Percentiles rank a stretch among this genome's conserved stretches.
phyloP scores from a whole-genome alignment of 2,888 invertebrate species.

The Drosophila ezoana region DNA sequence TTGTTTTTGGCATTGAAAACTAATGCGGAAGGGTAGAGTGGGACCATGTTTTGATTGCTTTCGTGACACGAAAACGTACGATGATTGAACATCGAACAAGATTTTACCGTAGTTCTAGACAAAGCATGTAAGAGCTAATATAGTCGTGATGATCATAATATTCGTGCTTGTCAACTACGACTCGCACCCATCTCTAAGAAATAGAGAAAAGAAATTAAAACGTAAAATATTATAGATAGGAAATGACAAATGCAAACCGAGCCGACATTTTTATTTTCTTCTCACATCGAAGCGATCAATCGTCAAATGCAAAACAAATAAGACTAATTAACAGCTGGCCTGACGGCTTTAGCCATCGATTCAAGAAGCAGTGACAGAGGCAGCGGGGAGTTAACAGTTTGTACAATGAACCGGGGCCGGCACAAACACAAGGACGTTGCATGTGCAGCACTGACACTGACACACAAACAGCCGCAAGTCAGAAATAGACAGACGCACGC shows the following conservation, averaged over 20 bases:
- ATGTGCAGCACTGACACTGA: constrained; percentile 65
- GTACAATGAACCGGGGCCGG: constrained; percentile 47
- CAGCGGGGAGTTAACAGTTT: constrained; percentile 38
- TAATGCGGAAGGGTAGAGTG: neutral
- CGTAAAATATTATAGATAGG: constrained; percentile 8
- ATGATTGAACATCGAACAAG: too few species aligned
- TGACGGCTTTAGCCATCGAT: constrained; percentile 28
- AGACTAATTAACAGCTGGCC: constrained; percentile 55
- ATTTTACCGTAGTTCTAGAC: too few species aligned
- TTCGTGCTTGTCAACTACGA: neutral
- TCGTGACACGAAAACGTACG: neutral
- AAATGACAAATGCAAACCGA: constrained; percentile 16
- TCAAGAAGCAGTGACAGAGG: constrained; percentile 13
- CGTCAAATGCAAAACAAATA: constrained; percentile 40
- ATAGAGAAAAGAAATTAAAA: neutral
- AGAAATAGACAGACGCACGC: constrained; percentile 65
- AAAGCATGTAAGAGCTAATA: neutral
- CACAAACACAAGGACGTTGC: constrained; percentile 67
- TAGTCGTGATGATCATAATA: neutral
- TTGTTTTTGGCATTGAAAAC: constrained; percentile 12
- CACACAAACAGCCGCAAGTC: constrained; percentile 59
- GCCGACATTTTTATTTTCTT: constrained; percentile 8
- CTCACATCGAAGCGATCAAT: constrained; percentile 11
- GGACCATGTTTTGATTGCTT: neutral
- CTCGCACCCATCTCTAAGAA: neutral